Evolutionary conservation across 2,797 vertebrate genomes (phyloP).

Genomic region (Cheirogaleus major): DNA sequence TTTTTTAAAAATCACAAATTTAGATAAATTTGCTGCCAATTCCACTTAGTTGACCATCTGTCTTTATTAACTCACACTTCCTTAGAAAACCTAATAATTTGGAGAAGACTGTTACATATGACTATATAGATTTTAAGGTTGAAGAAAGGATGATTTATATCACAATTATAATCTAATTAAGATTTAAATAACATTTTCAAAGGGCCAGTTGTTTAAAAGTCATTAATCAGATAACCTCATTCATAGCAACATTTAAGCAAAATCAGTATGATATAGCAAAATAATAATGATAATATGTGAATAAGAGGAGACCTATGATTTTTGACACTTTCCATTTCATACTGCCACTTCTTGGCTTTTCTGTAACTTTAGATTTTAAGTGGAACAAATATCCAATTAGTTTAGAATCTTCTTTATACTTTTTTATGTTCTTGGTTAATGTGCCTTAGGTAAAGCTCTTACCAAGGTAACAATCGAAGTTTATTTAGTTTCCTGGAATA

Average conservation of each 20-base stretch:
- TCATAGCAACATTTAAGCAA: not conserved
- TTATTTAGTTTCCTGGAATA: conserved; percentile 19
- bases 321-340: not conserved
- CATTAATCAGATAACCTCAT: not conserved
- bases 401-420: not conserved
- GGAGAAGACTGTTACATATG: not conserved
- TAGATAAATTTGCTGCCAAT: conserved; percentile 48
- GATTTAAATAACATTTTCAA: conserved; percentile 24
- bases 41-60: conserved; percentile 50
- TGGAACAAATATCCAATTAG: not conserved
- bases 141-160: not conserved
- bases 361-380: conserved; percentile 8
- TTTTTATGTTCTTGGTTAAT: not conserved
- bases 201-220: not conserved
- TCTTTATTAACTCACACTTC: conserved; percentile 61
- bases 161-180: not conserved
- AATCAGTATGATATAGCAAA: not conserved
- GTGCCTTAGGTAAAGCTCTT: not conserved
- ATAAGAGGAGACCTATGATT: not conserved
- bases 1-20: conserved; percentile 22
- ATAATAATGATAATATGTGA: not conserved
- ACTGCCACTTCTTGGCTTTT: not conserved
- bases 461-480: not conserved
- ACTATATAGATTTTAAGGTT: not conserved
- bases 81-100: conserved; percentile 46